Conservation (phyloP, 2,888 invertebrate species). For the Aricia artaxerxes region DNA sequence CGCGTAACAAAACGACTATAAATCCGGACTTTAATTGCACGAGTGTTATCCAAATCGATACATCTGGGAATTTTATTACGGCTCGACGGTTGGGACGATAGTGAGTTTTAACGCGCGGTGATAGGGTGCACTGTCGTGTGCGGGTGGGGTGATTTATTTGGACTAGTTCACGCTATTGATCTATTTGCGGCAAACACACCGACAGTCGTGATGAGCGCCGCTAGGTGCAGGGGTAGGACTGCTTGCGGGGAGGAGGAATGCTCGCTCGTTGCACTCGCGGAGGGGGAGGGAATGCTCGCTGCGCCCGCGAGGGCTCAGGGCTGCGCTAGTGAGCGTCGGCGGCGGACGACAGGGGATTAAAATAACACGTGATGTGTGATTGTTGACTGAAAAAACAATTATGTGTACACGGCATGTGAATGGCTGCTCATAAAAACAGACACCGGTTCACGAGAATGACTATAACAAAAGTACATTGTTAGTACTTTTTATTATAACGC, state of each 20-base stretch:
- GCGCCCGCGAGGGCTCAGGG: no score
- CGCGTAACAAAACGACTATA: constrained; percentile 22
- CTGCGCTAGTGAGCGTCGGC: not conserved
- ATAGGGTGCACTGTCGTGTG: constrained; percentile 29
- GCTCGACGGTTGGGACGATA: not conserved
- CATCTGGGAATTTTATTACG: constrained; percentile 22
- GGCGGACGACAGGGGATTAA: not conserved
- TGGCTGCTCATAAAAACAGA: not conserved
- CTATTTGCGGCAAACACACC: constrained; percentile 46
- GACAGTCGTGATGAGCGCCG: constrained; percentile 43
- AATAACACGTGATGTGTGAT: not conserved
- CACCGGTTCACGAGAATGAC: not conserved
- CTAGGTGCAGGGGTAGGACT: constrained; percentile 36
- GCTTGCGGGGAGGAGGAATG: not conserved
- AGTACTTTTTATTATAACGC: no score
- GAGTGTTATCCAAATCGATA: constrained; percentile 23
- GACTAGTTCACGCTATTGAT: constrained; percentile 43
- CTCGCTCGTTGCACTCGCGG: not conserved
- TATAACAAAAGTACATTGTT: not conserved
- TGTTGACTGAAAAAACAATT: not conserved
- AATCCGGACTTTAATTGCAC: constrained; percentile 25
- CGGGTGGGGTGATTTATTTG: constrained; percentile 38
- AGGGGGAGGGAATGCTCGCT: no score
- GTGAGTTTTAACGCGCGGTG: constrained; percentile 30
- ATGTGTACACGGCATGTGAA: not conserved